These are phyloP conservation scores for Parauchenoglanis ngamensis DNA, from an alignment of 2,797 vertebrate species.

Conservation along the genomic window DNA sequence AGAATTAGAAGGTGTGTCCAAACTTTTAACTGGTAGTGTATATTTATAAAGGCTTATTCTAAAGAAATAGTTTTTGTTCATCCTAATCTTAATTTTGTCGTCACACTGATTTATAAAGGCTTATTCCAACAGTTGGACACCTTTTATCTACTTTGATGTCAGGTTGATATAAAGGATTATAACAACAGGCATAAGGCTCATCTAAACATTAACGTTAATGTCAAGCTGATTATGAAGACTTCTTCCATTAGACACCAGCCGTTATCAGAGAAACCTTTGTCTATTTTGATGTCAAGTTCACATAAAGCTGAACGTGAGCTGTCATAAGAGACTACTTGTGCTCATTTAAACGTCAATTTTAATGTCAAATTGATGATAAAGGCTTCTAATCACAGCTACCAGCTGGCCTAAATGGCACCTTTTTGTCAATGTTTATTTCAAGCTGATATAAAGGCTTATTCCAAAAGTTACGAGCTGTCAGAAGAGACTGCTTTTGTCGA, in stretches of 20 bases:
- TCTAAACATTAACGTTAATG: too few species aligned
- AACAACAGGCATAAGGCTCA: too few species aligned
- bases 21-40: background rate
- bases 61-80: too few species aligned
- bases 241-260: too few species aligned
- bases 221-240: background rate
- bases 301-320: background rate
- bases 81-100: background rate
- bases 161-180: too few species aligned
- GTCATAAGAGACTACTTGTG: background rate
- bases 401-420: too few species aligned
- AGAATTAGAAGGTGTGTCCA: too few species aligned
- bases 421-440: too few species aligned
- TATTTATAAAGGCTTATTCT: background rate
- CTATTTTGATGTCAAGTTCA: background rate
- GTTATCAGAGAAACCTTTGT: background rate
- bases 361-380: background rate
- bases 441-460: too few species aligned
- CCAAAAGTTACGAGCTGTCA: background rate
- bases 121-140: too few species aligned
- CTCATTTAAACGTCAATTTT: background rate
- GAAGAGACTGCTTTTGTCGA: background rate
- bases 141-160: too few species aligned
- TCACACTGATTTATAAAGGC: too few species aligned
- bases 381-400: background rate